Evolutionary conservation across 2,888 invertebrate species (phyloP), one percentile per base, ranked within the genome.

Genomic region (Rotaria magnacalcarata): DNA sequence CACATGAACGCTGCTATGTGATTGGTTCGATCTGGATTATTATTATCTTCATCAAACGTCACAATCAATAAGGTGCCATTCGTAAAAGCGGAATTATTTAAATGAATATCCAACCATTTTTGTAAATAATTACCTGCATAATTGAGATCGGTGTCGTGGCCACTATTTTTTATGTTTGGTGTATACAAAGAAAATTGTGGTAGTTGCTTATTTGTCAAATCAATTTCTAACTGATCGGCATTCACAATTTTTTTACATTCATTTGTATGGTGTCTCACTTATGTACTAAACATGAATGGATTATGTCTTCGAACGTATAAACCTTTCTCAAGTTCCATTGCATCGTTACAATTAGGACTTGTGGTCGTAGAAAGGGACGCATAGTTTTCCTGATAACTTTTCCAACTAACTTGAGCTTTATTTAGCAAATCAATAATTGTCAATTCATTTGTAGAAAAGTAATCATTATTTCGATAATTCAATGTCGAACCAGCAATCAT

Each of bases 331-430:
- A 74, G 74, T 19, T 41, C 41, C 16, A 41, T 41, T 5, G 5
- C 41, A 74, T 34, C 34, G 41, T 74, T 74, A 19, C 74, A 74
- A 41, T 74, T 74, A 41, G 34, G 34, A 74, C 21, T 16, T 41
- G 34, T 34, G 7, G 24, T 56, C 21, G 56, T 58, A 10, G 58
- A 7, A 41, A 74, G 21, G 3, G 74, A 41, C 41, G 74, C 41
- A 41, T 74, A 74, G 27, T 41, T 74, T 74, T 74, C 74, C 27
- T 74, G 74, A 74, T 74, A 74, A 41, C 19, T 16, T 74, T 74
- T 74, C 74, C 74, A 74, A 16, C 34, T 41, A 0, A 74, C 41
- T 19, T n/a, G 19, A 41, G 34, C 34, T 41, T 8, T 74, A 19
- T 74, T 41, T 41, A 74, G 21, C 21, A 74, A 74, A 74, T 74